These are phyloP conservation scores for Ferdinandea cuprea DNA, from an alignment of 2,888 invertebrate genomes.

Conservation along the genomic window DNA sequence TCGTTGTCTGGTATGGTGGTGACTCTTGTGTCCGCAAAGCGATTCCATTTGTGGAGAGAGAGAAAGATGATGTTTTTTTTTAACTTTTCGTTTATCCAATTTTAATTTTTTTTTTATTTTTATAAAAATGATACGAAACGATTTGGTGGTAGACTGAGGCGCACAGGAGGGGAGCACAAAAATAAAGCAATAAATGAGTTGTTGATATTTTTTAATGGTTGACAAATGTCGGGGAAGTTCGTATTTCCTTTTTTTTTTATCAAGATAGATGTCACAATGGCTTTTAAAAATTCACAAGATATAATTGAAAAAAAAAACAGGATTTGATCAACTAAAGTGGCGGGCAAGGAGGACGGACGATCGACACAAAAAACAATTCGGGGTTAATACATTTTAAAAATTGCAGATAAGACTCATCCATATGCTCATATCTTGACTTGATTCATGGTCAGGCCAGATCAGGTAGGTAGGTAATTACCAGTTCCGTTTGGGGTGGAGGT, in stretches of 20 bases:
- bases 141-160: conserved; percentile 17
- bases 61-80: conserved; percentile 45
- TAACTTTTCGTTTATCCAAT: conserved; percentile 3
- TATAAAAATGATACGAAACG: conserved; percentile 40
- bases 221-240: conserved; percentile 66
- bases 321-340: conserved; percentile 19
- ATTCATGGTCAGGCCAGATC: conserved; percentile 47
- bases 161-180: not conserved
- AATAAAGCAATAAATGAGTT: conserved; percentile 69
- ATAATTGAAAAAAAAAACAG: conserved; percentile 66
- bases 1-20: conserved; percentile 22
- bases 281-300: conserved; percentile 59
- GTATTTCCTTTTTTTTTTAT: conserved; percentile 28
- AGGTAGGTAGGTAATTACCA: conserved; percentile 33
- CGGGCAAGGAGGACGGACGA: conserved; percentile 4
- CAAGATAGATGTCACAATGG: conserved; percentile 67
- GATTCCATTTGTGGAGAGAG: conserved; percentile 53
- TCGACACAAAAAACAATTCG: conserved; percentile 12
- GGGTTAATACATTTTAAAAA: conserved; percentile 44
- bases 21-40: conserved; percentile 42
- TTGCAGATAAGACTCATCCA: conserved; percentile 54
- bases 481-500: conserved; percentile 42
- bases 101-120: conserved; percentile 29
- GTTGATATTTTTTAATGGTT: conserved; percentile 71
- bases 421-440: conserved; percentile 48